Conservation (phyloP, 2,113 vertebrate species). For the Falcunculus frontatus region DNA sequence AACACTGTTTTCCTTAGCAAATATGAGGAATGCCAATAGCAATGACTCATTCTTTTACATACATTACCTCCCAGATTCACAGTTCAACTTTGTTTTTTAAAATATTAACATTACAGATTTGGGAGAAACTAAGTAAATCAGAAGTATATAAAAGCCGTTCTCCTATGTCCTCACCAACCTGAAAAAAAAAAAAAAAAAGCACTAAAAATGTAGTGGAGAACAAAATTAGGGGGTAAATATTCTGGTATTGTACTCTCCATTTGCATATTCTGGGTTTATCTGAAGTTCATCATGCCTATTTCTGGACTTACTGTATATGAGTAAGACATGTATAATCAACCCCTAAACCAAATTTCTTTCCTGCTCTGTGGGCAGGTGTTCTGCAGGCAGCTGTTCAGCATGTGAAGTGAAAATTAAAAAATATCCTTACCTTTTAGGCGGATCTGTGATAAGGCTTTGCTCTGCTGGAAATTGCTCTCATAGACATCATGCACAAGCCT, state of each 20-base stretch:
- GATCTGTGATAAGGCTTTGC: constrained; percentile 49
- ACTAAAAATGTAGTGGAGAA: not conserved
- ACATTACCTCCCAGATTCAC: not conserved
- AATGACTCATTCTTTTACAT: not conserved
- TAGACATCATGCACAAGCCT: constrained; percentile 47
- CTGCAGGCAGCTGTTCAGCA: constrained; percentile 36
- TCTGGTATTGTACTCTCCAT: not conserved
- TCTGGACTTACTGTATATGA: not conserved
- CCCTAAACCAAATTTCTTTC: constrained; percentile 27
- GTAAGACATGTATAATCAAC: constrained; percentile 4
- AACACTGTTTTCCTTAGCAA: not conserved
- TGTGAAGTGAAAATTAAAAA: constrained; percentile 43
- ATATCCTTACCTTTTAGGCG: constrained; percentile 56
- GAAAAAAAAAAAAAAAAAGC: not conserved
- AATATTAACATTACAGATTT: not conserved
- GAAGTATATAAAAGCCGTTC: not conserved
- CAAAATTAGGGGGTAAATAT: not conserved
- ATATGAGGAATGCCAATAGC: not conserved
- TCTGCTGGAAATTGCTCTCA: constrained; percentile 45
- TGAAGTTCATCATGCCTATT: not conserved
- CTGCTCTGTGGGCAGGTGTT: constrained; percentile 9
- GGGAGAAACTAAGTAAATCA: not conserved
- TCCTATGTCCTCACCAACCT: not conserved
- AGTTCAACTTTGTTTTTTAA: not conserved
- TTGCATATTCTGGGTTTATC: not conserved